phyloP scores from a whole-genome alignment of 30 jellyfish, hydroid and myxozoan species.

The Hydractinia echinata region DNA sequence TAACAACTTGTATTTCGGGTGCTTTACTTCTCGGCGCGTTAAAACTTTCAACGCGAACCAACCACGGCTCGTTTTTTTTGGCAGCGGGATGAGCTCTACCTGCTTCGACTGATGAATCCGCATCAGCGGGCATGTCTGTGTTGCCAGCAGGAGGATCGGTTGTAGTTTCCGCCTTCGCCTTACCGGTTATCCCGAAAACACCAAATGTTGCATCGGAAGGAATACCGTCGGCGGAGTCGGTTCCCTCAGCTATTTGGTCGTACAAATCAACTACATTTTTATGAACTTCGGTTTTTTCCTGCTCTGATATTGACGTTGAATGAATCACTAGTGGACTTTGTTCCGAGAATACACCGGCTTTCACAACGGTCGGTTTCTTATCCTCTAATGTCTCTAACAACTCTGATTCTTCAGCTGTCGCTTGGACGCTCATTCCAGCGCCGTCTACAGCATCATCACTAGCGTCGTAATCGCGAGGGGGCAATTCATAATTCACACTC shows the following conservation, averaged over 20 bases:
- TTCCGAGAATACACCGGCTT: constrained; percentile 16
- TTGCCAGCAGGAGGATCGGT: not conserved
- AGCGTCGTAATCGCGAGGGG: too few species aligned
- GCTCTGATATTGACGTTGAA: not conserved
- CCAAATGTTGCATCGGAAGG: constrained; percentile 20
- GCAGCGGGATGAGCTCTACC: not conserved
- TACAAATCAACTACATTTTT: constrained; percentile 22
- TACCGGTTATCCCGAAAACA: not conserved
- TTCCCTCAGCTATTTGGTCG: constrained; percentile 13
- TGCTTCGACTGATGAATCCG: too few species aligned
- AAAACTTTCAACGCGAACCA: constrained; percentile 37
- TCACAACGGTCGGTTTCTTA: not conserved
- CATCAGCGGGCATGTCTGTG: too few species aligned
- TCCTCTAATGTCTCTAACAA: not conserved
- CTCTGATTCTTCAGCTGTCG: not conserved
- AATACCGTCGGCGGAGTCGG: not conserved
- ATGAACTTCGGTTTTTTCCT: not conserved
- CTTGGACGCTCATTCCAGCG: not conserved
- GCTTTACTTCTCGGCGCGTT: constrained; percentile 12
- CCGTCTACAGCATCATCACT: not conserved
- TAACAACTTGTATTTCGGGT: constrained; percentile 20
- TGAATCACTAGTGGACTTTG: not conserved
- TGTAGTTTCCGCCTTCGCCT: not conserved
- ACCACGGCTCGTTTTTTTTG: constrained; percentile 11
- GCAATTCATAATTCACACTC: not conserved